Evolutionary conservation across 1,140 invertebrate genomes (phyloP).

Genomic region (Caenorhabditis latens): DNA sequence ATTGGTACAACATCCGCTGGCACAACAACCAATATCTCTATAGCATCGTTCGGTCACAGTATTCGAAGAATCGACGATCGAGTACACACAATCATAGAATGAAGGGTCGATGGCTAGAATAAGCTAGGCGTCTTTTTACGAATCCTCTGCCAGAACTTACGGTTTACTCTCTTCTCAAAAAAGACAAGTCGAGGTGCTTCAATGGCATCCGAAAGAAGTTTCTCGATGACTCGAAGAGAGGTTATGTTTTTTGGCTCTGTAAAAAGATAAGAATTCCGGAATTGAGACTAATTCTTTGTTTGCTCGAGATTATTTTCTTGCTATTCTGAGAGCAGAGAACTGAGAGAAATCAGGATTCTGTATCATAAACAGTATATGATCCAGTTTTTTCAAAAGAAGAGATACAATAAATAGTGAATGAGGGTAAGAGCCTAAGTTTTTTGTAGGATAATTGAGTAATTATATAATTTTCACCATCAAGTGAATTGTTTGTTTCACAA

Average conservation of each 20-base stretch:
- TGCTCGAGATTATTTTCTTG: slow-evolving; percentile 15
- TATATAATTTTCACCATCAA: no score
- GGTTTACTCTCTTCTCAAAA: slow-evolving; percentile 54
- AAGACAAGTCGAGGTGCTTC: slow-evolving; percentile 37
- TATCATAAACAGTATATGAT: no score
- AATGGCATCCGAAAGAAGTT: slow-evolving; percentile 49
- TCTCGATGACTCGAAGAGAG: slow-evolving; percentile 52
- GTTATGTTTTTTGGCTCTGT: slow-evolving; percentile 49
- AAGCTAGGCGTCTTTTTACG: neutral
- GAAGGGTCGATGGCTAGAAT: slow-evolving; percentile 63
- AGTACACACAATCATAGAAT: slow-evolving; percentile 66
- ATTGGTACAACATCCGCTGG: slow-evolving; percentile 63
- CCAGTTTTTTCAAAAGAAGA: no score
- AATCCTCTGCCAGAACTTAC: neutral
- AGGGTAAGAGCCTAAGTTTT: no score
- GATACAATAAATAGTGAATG: no score
- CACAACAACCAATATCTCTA: slow-evolving; percentile 67
- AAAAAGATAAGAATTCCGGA: slow-evolving; percentile 4
- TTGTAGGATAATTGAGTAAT: no score
- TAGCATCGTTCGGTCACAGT: slow-evolving; percentile 62
- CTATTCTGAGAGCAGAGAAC: neutral
- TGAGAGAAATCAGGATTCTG: neutral
- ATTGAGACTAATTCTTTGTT: neutral
- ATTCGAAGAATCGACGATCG: slow-evolving; percentile 55
- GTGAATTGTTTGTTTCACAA: no score